Evolutionary conservation across 2,888 invertebrate genomes (phyloP), one percentile per base, ranked within the genome.

Genomic region (Magallana nippona): DNA sequence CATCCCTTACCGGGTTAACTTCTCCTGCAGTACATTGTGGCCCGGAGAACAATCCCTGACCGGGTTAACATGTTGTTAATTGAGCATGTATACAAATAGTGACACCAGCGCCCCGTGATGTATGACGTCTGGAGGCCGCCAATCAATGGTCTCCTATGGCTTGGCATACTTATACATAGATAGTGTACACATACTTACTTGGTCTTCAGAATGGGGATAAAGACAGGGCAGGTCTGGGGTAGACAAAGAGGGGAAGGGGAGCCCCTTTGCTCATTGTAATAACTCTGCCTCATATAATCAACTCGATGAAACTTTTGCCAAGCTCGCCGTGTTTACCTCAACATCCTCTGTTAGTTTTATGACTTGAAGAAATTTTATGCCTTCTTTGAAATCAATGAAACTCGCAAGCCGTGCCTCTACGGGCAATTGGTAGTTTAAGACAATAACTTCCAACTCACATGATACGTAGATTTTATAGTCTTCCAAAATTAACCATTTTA

Each of bases 1-100:
- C 32, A 71, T 71, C 32, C 32, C 71, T 71, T 22, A 71, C 32
- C n/a, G n/a, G n/a, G n/a, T n/a, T n/a, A n/a, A n/a, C n/a, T n/a
- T n/a, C n/a, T n/a, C n/a, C n/a, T n/a, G n/a, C n/a, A n/a, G n/a
- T n/a, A n/a, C n/a, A n/a, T n/a, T n/a, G n/a, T 27, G 27, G 11
- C 10, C 71, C 5, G 15, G 32, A 71, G 32, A 22, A 11, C 15
- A 71, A 71, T 71, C 32, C 32, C 71, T 71, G 13, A 71, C 32
- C 32, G 27, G 71, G 32, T 32, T 71, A 71, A 71, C 27, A 71
- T 32, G 71, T 5, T 32, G 71, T 71, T 71, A 71, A 71, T 71
- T 71, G 71, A 71, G 27, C 71, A 71, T 44, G 44, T 71, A 27
- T 71, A 71, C 71, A 71, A 71, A 71, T 71, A 71, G 71, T 27